Conservation (phyloP, 2,797 vertebrate species). For the Hemitrygon akajei region DNA sequence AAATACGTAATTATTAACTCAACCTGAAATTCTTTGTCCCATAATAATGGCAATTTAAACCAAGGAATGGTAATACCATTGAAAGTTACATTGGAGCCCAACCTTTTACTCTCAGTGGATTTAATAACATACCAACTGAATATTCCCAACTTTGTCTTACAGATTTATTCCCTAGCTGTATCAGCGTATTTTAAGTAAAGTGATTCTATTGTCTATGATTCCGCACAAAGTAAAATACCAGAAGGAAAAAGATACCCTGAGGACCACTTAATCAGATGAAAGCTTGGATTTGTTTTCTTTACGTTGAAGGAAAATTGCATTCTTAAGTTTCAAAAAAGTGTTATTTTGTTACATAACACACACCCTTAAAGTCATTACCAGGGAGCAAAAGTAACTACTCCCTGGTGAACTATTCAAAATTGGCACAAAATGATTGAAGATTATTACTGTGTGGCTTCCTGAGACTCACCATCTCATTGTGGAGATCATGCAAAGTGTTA, state of each 20-base stretch:
- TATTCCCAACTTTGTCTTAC: neutral
- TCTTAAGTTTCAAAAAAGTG: slow-evolving; percentile 42
- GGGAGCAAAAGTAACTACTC: slow-evolving; percentile 54
- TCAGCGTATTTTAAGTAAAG: neutral
- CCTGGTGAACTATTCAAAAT: slow-evolving; percentile 53
- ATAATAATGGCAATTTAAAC: neutral
- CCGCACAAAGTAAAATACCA: slow-evolving; percentile 23
- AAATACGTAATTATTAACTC: neutral
- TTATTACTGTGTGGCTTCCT: slow-evolving; percentile 57
- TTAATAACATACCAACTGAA: neutral
- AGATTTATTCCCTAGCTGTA: neutral
- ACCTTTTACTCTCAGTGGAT: neutral
- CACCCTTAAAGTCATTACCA: slow-evolving; percentile 52
- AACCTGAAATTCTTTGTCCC: neutral
- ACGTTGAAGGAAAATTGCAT: slow-evolving; percentile 66
- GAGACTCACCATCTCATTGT: slow-evolving; percentile 50
- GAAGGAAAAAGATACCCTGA: slow-evolving; percentile 68
- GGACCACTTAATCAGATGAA: slow-evolving; percentile 58
- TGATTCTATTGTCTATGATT: slow-evolving; percentile 23
- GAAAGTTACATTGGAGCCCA: neutral
- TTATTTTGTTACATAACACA: slow-evolving; percentile 52
- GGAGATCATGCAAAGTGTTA: slow-evolving; percentile 55
- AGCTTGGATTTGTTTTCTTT: slow-evolving; percentile 66
- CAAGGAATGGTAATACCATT: neutral
- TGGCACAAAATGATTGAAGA: slow-evolving; percentile 58